These are phyloP conservation scores for Epinotia nisella DNA, from an alignment of 2,888 invertebrate genomes.

Conservation along the genomic window DNA sequence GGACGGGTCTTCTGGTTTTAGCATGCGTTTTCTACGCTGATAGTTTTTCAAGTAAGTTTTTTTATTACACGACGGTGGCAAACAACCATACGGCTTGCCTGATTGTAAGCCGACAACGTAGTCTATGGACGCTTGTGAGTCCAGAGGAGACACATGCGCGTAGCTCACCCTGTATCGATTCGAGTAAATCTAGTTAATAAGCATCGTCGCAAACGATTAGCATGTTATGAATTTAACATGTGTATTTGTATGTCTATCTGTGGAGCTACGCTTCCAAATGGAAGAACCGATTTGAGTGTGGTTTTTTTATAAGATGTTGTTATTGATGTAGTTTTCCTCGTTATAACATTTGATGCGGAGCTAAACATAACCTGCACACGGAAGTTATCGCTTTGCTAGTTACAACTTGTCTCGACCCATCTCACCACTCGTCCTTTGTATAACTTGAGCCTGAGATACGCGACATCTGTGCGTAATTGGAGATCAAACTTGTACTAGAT, in stretches of 20 bases:
- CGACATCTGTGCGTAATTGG: slow-evolving; percentile 1
- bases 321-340: neutral
- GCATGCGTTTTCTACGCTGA: slow-evolving; percentile 70
- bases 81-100: no score
- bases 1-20: slow-evolving; percentile 64
- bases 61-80: no score
- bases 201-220: no score
- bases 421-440: neutral
- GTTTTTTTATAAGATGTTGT: neutral
- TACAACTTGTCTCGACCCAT: neutral
- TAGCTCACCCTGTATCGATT: no score
- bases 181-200: neutral
- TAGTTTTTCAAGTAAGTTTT: slow-evolving; percentile 77
- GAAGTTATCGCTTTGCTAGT: slow-evolving; percentile 12
- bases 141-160: no score
- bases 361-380: neutral
- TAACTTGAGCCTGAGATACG: neutral
- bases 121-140: no score
- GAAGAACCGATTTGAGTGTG: no score
- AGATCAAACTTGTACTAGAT: neutral
- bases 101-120: no score
- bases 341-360: slow-evolving; percentile 3
- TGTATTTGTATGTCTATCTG: slow-evolving; percentile 27
- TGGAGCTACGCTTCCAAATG: neutral
- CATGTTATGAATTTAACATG: no score